A percentile compares a stretch with the other conserved stretches of the same genome.
Evolutionary conservation across 2,888 invertebrate genomes (phyloP).

Genomic region (Halocaridina rubra): DNA sequence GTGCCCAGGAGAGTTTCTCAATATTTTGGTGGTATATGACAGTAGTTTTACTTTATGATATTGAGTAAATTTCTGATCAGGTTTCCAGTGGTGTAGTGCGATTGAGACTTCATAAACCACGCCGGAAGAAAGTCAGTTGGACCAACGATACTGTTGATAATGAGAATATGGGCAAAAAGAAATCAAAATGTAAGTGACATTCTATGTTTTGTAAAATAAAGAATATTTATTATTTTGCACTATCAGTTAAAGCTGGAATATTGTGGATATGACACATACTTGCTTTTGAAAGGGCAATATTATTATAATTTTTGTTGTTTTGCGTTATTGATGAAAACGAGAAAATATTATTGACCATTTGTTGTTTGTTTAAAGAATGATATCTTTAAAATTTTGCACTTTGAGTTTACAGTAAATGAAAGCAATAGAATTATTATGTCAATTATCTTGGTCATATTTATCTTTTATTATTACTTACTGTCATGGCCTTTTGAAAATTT

Average conservation of each 20-base stretch:
- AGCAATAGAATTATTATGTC: neutral
- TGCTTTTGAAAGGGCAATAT: neutral
- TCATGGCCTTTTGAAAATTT: neutral
- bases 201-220: no score
- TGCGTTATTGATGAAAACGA: neutral
- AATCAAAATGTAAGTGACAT: slow-evolving; percentile 63
- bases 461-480: neutral
- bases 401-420: neutral
- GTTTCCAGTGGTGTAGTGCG: slow-evolving; percentile 56
- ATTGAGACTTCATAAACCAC: slow-evolving; percentile 50
- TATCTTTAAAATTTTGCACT: neutral
- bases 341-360: neutral
- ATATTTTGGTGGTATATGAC: no score
- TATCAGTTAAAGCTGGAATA: neutral
- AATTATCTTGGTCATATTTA: neutral
- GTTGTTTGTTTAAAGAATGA: neutral
- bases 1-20: no score
- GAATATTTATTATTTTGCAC: no score
- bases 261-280: neutral
- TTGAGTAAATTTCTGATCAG: no score
- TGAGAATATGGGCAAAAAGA: slow-evolving; percentile 64
- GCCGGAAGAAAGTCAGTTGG: slow-evolving; percentile 63
- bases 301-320: neutral
- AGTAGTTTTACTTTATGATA: no score
- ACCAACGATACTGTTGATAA: slow-evolving; percentile 64